These are phyloP conservation scores for Phrynocephalus versicolor DNA, from an alignment of 2,113 vertebrate genomes.

Conservation along the genomic window DNA sequence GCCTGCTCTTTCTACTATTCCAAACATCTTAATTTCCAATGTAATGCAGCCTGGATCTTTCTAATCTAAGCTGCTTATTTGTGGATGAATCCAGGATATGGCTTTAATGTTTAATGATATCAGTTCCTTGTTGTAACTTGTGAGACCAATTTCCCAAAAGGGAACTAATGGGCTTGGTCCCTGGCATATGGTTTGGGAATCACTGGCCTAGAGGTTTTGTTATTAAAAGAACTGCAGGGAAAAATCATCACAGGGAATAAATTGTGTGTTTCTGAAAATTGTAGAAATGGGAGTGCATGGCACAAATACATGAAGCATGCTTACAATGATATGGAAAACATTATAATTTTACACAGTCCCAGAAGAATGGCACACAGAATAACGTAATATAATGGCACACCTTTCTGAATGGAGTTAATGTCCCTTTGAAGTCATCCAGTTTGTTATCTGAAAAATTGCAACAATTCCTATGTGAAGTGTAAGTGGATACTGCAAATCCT, in stretches of 20 bases:
- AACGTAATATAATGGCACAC: constrained; percentile 4
- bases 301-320: neutral
- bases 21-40: too few relatives aligned
- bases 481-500: constrained; percentile 34
- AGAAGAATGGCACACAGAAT: neutral
- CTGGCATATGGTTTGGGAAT: neutral
- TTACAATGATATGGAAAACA: neutral
- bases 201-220: neutral
- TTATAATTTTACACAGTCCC: neutral
- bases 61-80: neutral
- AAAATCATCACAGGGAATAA: too few relatives aligned
- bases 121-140: neutral
- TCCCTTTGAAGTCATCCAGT: constrained; percentile 5
- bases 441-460: constrained; percentile 28
- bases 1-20: too few relatives aligned
- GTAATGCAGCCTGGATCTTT: neutral
- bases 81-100: neutral
- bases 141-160: too few relatives aligned
- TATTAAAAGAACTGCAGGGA: neutral
- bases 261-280: neutral
- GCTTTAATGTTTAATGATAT: neutral
- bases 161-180: neutral
- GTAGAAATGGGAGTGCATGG: neutral
- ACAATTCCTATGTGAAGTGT: neutral
- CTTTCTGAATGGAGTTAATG: neutral